These are phyloP conservation scores for Microcebus lehilahytsara DNA, from an alignment of 2,113 vertebrate genomes.

Conservation along the genomic window DNA sequence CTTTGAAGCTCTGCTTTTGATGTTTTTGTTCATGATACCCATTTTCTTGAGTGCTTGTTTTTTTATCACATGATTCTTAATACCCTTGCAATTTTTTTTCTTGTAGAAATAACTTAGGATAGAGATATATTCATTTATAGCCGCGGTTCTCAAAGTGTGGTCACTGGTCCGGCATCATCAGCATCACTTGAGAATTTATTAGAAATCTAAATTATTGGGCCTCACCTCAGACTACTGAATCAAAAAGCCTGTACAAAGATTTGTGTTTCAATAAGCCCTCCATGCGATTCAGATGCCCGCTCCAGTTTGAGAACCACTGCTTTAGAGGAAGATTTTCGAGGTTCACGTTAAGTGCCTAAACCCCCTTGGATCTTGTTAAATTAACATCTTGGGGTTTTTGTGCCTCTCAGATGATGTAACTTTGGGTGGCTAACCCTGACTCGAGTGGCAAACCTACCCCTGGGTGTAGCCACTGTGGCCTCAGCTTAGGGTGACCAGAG, in stretches of 20 bases:
- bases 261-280: not conserved
- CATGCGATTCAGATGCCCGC: not conserved
- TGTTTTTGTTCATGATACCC: not conserved
- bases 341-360: conserved; percentile 75
- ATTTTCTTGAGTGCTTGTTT: not conserved
- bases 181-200: not conserved
- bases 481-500: not conserved
- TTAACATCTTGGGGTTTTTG: not conserved
- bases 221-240: not conserved
- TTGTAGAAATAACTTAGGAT: not conserved
- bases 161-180: not conserved
- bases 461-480: not conserved
- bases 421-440: not conserved
- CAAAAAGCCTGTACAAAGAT: not conserved
- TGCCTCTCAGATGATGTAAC: not conserved
- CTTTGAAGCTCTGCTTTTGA: not conserved
- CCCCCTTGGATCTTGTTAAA: not conserved
- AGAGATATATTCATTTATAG: not conserved
- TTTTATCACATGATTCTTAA: not conserved
- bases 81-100: not conserved
- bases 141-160: not conserved
- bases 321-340: not conserved
- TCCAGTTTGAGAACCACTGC: not conserved
- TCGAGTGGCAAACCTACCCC: not conserved
- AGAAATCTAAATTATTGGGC: not conserved